Evolutionary conservation across 1,140 invertebrate genomes (phyloP), one percentile per base, ranked within the genome.

Genomic region (Ceratoteleas bidentatus): DNA sequence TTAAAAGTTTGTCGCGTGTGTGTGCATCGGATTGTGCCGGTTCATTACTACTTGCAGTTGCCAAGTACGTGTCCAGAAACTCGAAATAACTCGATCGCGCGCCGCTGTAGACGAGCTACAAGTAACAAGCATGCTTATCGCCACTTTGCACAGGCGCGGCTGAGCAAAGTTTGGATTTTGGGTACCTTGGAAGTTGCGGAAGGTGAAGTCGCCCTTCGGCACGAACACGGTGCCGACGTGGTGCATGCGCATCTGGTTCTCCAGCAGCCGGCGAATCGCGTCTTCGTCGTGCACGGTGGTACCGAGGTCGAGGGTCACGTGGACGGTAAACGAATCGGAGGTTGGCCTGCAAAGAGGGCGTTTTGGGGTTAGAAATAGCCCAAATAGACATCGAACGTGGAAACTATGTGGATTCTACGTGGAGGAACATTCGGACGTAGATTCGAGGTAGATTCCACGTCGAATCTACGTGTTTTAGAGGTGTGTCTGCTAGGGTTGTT

Each of bases 231-330:
- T 82, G 16, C 87, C 90, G 79, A 91, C 83, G 2, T 85, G 83
- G 58, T 91, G 89, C 4, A 75, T 81, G 13, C 82, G 65, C 64
- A 91, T 80, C 83, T 89, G 87, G 34, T 85, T 45, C 56, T 88
- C 85, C 36, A 91, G 80, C 8, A 87, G 64, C 14, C 76, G 47
- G 10, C 83, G 85, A 45, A 91, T 80, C 50, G 88, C 81, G 9
- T 81, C 16, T 57, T 90, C 87, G 34, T 86, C 84, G 9, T 76
- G 85, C 52, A 86, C 87, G 11, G 88, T 90, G 10, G 87, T 89
- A 1, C 88, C 87, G 49, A 91, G 68, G 61, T 91, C 88, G n/a
- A 91, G 58, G 6, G 87, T 87, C 13, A 88, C 88, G 62, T 87
- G 83, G 0, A 88, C 87, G 15, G 84, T 87, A 53, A 91, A 91